Base-by-base conservation (phyloP, 1,140 invertebrate species). In the Akabosia matsudoensis region DNA sequence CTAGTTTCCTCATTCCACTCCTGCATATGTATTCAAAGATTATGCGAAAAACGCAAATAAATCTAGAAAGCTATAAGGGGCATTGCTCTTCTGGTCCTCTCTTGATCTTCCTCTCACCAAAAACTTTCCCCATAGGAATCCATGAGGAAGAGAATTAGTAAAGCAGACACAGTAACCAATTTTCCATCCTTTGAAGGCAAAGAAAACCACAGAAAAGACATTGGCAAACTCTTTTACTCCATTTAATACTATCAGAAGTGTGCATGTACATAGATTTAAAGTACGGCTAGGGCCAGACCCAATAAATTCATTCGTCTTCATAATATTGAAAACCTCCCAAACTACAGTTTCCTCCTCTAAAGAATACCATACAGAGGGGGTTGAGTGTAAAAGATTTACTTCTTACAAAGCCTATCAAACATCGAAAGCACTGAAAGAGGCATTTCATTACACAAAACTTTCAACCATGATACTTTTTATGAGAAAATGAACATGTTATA, bases 141-240 rank as follows among this genome's bases (percentile, higher is more conserved):
- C 37, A 45, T 45, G 37, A 10, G 18, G 37, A 45, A n/a, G n/a
- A 22, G 61, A 67, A 67, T 67, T 67, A 67, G 61, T 56, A 56
- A 56, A 22, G 26, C 28, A 67, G 61, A n/a, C 61, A 28, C 61
- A 28, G 61, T 67, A 67, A 31, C 61, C 61, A 67, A 67, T 67
- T 67, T 67, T 31, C 24, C n/a, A n/a, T 67, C 31, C 54, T 3
- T 30, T 67, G 13, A 61, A 61, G 54, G n/a, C n/a, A 31, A 67
- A 30, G 28, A 67, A 67, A 67, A 31, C 61, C 61, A 67, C 61
- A 67, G 61, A 67, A 67, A 67, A 67, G 61, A 67, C 54, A 56
- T 56, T 10, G 54, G 54, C 54, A 24, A 67, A 10, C 54, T 24
- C 22, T 56, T 56, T 56, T 56, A 22, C 54, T 56, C 54, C 54